phyloP scores from a whole-genome alignment of 2,797 vertebrate species.

The Brachyalestes nurse region DNA sequence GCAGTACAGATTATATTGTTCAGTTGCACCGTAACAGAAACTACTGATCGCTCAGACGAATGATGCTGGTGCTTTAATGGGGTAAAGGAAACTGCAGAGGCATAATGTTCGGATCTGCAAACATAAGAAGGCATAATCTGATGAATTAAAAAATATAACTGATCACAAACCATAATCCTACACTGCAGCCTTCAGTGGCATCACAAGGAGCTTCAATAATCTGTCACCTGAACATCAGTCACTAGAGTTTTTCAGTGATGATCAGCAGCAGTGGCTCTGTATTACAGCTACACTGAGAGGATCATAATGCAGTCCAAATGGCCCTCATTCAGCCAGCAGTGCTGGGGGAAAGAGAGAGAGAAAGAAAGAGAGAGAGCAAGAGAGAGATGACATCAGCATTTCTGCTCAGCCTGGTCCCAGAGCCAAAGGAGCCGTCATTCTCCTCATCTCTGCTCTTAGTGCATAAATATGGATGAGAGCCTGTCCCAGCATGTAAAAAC shows the following conservation, averaged over 20 bases:
- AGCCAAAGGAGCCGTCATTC: slow-evolving; percentile 7
- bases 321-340: neutral
- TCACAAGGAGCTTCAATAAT: neutral
- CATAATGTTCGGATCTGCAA: neutral
- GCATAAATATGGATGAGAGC: slow-evolving; percentile 18
- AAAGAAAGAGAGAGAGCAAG: slow-evolving; percentile 2
- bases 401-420: slow-evolving; percentile 2
- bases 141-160: neutral
- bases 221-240: neutral
- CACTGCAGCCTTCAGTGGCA: neutral
- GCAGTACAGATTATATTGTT: neutral
- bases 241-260: neutral
- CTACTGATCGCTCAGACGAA: neutral
- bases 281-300: slow-evolving; percentile 4
- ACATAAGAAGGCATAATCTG: neutral
- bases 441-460: neutral
- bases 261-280: slow-evolving; percentile 9
- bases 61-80: neutral
- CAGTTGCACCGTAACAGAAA: neutral
- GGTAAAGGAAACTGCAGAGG: neutral
- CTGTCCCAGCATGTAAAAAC: slow-evolving; percentile 8
- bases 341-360: neutral
- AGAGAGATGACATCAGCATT: slow-evolving; percentile 23
- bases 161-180: neutral
- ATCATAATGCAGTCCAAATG: slow-evolving; percentile 21